Percentiles rank a stretch among this genome's conserved stretches.
phyloP scores from a whole-genome alignment of 2,797 vertebrate genomes.

The Enteromius viviparus region DNA sequence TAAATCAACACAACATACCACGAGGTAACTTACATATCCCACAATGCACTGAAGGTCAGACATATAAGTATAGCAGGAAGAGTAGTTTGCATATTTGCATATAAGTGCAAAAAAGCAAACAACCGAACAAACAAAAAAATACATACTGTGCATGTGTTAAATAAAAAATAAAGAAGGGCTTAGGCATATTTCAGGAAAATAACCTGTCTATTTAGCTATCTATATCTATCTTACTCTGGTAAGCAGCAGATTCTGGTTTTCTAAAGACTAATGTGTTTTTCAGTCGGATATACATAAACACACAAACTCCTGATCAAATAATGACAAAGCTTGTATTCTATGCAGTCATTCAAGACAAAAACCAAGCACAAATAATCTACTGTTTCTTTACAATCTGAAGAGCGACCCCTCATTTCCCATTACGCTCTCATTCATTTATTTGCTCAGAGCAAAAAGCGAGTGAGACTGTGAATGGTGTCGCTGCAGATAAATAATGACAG shows the following conservation, averaged over 20 bases:
- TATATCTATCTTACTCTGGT: not conserved
- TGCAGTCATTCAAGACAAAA: not conserved
- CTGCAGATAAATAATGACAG: conserved; percentile 70
- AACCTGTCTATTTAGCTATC: not conserved
- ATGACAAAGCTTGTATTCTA: not conserved
- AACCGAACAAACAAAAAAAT: not conserved
- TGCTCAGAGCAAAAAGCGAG: conserved; percentile 51
- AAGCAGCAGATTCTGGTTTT: not conserved
- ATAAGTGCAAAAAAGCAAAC: not conserved
- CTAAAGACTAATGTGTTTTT: not conserved
- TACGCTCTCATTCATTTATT: conserved; percentile 50
- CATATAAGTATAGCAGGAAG: not conserved
- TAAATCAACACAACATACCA: conserved; percentile 56
- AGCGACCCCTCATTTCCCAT: not conserved
- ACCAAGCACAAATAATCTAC: not conserved
- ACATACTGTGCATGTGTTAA: not conserved
- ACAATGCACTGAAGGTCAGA: not conserved
- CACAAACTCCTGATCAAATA: not conserved
- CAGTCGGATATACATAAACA: not conserved
- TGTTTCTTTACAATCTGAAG: not conserved
- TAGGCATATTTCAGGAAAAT: not conserved
- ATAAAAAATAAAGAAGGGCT: not conserved
- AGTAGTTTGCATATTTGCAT: not conserved
- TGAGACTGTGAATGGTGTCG: conserved; percentile 64
- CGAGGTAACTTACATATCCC: not conserved